Conservation (phyloP, 1,140 invertebrate genomes). For the Cepaea nemoralis region DNA sequence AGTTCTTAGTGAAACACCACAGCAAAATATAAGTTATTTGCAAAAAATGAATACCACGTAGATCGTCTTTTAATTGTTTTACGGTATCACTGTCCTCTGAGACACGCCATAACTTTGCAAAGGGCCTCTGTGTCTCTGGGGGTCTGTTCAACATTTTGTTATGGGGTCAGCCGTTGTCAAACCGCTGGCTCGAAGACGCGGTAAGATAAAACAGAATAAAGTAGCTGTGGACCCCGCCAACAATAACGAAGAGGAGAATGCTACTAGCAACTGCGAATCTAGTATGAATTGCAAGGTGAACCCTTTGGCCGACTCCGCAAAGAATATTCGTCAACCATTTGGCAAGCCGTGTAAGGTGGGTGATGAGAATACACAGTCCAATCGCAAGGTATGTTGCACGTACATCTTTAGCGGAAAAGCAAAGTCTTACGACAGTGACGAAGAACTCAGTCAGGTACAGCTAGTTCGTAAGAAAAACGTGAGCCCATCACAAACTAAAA, state of each 20-base stretch:
- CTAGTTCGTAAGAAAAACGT: neutral
- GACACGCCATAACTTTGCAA: constrained; percentile 18
- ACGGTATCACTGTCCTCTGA: constrained; percentile 9
- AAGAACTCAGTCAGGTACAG: neutral
- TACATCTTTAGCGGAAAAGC: neutral
- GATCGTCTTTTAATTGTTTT: neutral
- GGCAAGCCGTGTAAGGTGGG: constrained; percentile 17
- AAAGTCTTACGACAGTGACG: constrained; percentile 17
- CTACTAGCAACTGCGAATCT: neutral
- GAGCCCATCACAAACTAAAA: constrained; percentile 8
- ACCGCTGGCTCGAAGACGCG: constrained; percentile 27
- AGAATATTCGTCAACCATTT: constrained; percentile 11
- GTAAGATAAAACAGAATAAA: constrained; percentile 18
- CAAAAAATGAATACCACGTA: too few relatives aligned
- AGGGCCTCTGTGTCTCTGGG: constrained; percentile 32
- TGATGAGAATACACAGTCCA: neutral
- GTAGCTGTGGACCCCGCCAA: constrained; percentile 13
- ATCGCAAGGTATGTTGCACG: constrained; percentile 17
- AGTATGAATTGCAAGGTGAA: neutral
- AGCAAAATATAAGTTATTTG: too few relatives aligned
- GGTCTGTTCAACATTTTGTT: constrained; percentile 30
- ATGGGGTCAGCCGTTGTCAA: constrained; percentile 38
- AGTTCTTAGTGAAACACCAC: too few relatives aligned
- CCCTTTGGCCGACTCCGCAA: constrained; percentile 1
- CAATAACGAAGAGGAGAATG: constrained; percentile 12